A percentile compares a stretch with the other conserved stretches of the same genome.
These are phyloP conservation scores for Notamacropus eugenii DNA, from an alignment of 2,797 vertebrate species.

Conservation along the genomic window DNA sequence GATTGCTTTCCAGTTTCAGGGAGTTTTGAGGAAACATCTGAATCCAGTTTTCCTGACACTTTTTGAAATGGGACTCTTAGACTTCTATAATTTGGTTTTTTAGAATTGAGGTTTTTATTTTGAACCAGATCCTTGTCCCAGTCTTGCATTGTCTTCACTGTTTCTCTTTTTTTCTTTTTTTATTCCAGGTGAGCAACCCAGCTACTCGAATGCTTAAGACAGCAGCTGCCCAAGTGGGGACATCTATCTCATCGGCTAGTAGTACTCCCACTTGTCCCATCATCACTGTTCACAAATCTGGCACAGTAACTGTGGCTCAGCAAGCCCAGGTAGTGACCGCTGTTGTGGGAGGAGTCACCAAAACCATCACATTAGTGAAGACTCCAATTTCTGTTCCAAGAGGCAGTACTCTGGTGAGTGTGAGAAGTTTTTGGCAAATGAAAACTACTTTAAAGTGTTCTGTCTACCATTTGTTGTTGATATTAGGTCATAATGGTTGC, in stretches of 20 bases:
- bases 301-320: conserved; percentile 95
- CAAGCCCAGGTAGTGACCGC: conserved; percentile 97
- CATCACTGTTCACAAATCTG: conserved; percentile 97
- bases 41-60: background rate
- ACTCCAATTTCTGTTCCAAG: conserved; percentile 95
- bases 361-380: conserved; percentile 97
- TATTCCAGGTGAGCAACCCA: conserved; percentile 92
- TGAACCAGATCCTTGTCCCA: too few species aligned
- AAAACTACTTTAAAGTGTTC: too few species aligned
- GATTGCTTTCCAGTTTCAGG: too few species aligned
- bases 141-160: accelerated
- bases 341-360: conserved; percentile 95
- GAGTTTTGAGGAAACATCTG: too few species aligned
- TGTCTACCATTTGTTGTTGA: too few species aligned
- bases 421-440: too few species aligned
- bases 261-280: conserved; percentile 91
- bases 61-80: too few species aligned
- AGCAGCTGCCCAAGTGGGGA: conserved; percentile 94
- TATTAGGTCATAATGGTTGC: too few species aligned
- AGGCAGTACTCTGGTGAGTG: conserved; percentile 91
- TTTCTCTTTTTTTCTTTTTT: background rate
- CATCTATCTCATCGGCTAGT: conserved; percentile 88
- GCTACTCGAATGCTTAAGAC: conserved; percentile 97
- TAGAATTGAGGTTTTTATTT: too few species aligned
- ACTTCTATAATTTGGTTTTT: too few species aligned